Base-by-base conservation (phyloP, 1,140 invertebrate species). In the Akabosia matsudoensis region DNA sequence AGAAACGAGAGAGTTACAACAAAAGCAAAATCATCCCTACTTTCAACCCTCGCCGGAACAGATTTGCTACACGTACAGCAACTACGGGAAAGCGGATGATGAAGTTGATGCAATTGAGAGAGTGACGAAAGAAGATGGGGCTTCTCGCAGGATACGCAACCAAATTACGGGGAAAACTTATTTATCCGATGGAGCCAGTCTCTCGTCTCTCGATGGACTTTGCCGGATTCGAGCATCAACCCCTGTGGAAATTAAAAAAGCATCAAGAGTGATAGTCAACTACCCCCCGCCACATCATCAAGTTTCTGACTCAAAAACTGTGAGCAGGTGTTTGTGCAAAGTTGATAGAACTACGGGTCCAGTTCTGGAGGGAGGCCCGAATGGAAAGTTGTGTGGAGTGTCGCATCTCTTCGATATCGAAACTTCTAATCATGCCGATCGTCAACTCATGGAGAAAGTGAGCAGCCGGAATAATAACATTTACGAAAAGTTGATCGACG, bases 401-500 rank as follows among this genome's bases (percentile, higher is more conserved):
- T 56, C 37, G 7, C 37, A 7, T 45, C 37, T 45, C 18, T n/a
- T n/a, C n/a, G n/a, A n/a, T n/a, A n/a, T n/a, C n/a, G n/a, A n/a
- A n/a, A n/a, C n/a, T n/a, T n/a, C n/a, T 45, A 18, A 18, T 45
- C 18, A 18, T 18, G 37, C 4, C 13, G 24, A n/a, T 61, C 7
- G 4, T 61, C 54, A 61, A 16, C n/a, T 10, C 54, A 61, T 4
- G 7, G 61, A 28, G 4, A 67, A 30, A 31, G 30, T 30, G 30
- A 30, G 7, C 31, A 30, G 24, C 61, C 10, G 34, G 10, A 31
- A 37, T 31, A 76, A 71, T 52, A 51, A 74, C 56, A 73, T 71
- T 30, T 79, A 79, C 52, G 80, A 81, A 30, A 79, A 78, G 34
- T 78, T 81, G 73, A 81, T 81, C 33, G 80, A 81, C 67, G 80